phyloP scores from a whole-genome alignment of 2,113 vertebrate species.

The Carassius auratus region DNA sequence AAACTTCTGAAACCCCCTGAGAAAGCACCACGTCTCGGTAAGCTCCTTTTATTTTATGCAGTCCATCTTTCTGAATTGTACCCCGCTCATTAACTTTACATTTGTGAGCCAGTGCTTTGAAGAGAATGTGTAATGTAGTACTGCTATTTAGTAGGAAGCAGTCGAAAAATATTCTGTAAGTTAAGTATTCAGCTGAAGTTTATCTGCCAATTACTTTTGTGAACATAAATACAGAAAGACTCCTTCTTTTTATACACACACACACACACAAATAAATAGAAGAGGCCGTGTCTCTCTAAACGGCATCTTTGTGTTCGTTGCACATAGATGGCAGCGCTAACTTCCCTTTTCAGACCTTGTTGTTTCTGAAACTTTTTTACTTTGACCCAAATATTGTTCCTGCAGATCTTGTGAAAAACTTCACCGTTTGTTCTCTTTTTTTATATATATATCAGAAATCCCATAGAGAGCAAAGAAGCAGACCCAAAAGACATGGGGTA shows the following conservation, averaged over 20 bases:
- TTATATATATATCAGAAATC: slow-evolving; percentile 54
- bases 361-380: slow-evolving; percentile 19
- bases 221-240: neutral
- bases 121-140: neutral
- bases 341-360: slow-evolving; percentile 44
- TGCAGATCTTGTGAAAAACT: slow-evolving; percentile 3
- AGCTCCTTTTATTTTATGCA: slow-evolving; percentile 19
- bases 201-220: neutral
- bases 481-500: slow-evolving; percentile 69
- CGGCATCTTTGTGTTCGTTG: neutral
- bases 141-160: neutral
- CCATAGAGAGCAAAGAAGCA: slow-evolving; percentile 16
- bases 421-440: neutral
- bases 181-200: neutral
- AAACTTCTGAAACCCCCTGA: slow-evolving; percentile 35
- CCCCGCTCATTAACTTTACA: neutral
- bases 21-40: slow-evolving; percentile 49
- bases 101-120: neutral
- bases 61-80: neutral
- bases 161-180: neutral
- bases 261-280: no score
- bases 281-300: neutral
- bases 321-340: neutral
- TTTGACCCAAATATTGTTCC: neutral
- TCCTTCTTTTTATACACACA: neutral